A percentile compares a stretch with the other conserved stretches of the same genome.
Evolutionary conservation across 1,140 invertebrate species (phyloP).

Genomic region (Anoplophora glabripennis): DNA sequence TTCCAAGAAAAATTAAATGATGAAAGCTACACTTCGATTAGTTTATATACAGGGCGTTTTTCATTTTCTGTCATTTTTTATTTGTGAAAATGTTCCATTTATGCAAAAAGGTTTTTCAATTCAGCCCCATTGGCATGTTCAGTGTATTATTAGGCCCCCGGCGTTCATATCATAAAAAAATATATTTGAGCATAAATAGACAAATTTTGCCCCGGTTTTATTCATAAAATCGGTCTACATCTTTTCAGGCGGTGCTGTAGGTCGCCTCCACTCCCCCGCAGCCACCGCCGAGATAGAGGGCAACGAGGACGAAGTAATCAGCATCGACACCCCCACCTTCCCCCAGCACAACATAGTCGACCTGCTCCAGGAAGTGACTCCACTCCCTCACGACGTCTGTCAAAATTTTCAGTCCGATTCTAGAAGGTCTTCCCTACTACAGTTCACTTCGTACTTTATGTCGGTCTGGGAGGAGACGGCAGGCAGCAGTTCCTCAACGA

Average conservation of each 20-base stretch:
- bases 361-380: conserved; percentile 57
- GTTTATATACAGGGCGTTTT: too few species aligned
- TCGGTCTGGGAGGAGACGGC: conserved; percentile 58
- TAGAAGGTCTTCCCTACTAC: conserved; percentile 26
- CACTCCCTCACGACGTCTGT: conserved; percentile 53
- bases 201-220: too few species aligned
- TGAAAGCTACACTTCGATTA: too few species aligned
- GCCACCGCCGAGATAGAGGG: conserved; percentile 70
- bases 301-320: conserved; percentile 64
- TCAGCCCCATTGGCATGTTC: too few species aligned
- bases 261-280: conserved; percentile 54
- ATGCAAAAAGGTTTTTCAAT: too few species aligned
- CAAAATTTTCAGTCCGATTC: conserved; percentile 18
- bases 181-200: too few species aligned
- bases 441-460: conserved; percentile 58
- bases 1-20: too few species aligned
- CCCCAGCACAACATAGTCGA: conserved; percentile 62
- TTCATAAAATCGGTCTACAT: too few species aligned
- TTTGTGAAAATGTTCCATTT: too few species aligned
- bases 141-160: too few species aligned
- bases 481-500: conserved; percentile 20
- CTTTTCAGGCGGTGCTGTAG: conserved; percentile 53
- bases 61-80: too few species aligned
- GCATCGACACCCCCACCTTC: conserved; percentile 64
- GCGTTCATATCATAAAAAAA: too few species aligned